A percentile compares a stretch with the other conserved stretches of the same genome.
Evolutionary conservation across 2,113 vertebrate species (phyloP).

Genomic region (Dolichallabes microphthalmus): DNA sequence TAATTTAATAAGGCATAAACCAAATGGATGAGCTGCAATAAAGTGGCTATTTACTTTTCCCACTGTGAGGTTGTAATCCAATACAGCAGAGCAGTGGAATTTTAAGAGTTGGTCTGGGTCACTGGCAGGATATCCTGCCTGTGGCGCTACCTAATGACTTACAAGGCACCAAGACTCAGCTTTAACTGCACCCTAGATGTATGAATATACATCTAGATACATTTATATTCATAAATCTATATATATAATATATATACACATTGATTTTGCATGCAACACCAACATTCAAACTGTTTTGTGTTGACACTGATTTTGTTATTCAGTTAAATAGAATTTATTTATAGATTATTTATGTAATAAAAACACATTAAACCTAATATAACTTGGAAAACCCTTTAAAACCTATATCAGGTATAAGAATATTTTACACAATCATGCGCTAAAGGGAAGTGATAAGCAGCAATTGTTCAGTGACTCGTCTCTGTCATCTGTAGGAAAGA

Average conservation of each 20-base stretch:
- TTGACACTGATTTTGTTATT: neutral
- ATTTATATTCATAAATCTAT: too few relatives aligned
- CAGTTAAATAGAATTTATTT: neutral
- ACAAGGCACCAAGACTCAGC: slow-evolving; percentile 22
- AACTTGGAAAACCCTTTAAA: neutral
- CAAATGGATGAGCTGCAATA: slow-evolving; percentile 68
- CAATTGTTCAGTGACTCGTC: slow-evolving; percentile 6
- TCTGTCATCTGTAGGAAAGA: slow-evolving; percentile 13
- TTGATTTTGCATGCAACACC: neutral
- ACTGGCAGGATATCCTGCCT: slow-evolving; percentile 51
- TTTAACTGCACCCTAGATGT: slow-evolving; percentile 8
- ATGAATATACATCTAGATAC: too few relatives aligned
- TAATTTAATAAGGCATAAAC: slow-evolving; percentile 69
- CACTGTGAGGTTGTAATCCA: slow-evolving; percentile 59
- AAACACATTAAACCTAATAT: neutral
- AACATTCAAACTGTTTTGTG: neutral
- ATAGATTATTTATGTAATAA: neutral
- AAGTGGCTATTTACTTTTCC: slow-evolving; percentile 64
- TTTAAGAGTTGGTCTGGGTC: slow-evolving; percentile 59
- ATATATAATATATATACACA: too few relatives aligned
- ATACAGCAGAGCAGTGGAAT: slow-evolving; percentile 56
- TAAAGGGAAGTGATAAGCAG: slow-evolving; percentile 7
- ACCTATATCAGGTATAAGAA: too few relatives aligned
- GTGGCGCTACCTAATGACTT: slow-evolving; percentile 43
- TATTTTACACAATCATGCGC: neutral